Percentiles rank a stretch among this genome's conserved stretches.
Conservation (phyloP, 2,888 invertebrate genomes). For the Pseudanteris insignis region DNA sequence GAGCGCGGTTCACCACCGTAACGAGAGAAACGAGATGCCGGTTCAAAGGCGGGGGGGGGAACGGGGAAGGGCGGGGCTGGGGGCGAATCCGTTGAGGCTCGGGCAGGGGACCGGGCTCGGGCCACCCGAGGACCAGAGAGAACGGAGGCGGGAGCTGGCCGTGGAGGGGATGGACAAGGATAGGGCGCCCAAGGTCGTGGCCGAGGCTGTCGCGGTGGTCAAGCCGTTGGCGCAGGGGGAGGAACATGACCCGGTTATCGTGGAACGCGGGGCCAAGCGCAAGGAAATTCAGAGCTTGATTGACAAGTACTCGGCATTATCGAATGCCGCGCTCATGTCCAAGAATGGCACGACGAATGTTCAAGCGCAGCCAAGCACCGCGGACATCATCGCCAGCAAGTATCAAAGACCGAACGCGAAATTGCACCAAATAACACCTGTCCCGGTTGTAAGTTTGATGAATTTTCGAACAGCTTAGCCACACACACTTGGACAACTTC, state of each 20-base stretch:
- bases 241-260: conserved; percentile 71
- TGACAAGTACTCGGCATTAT: conserved; percentile 80
- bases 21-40: too few species aligned
- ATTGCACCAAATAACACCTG: conserved; percentile 18
- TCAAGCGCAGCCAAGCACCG: conserved; percentile 43
- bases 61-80: conserved; percentile 61
- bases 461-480: too few species aligned
- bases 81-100: too few species aligned
- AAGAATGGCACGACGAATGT: conserved; percentile 16
- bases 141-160: too few species aligned
- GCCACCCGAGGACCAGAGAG: conserved; percentile 37
- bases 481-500: too few species aligned
- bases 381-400: conserved; percentile 64
- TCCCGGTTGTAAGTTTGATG: conserved; percentile 52
- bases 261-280: conserved; percentile 81
- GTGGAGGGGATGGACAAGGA: conserved; percentile 1
- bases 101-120: too few species aligned
- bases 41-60: too few species aligned
- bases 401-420: conserved; percentile 54
- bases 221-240: conserved; percentile 43
- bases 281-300: conserved; percentile 86
- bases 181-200: too few species aligned
- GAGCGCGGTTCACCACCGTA: too few species aligned
- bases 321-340: conserved; percentile 69
- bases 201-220: neutral